Conservation (phyloP, 2,113 vertebrate genomes). For the Pangasianodon gigas region DNA sequence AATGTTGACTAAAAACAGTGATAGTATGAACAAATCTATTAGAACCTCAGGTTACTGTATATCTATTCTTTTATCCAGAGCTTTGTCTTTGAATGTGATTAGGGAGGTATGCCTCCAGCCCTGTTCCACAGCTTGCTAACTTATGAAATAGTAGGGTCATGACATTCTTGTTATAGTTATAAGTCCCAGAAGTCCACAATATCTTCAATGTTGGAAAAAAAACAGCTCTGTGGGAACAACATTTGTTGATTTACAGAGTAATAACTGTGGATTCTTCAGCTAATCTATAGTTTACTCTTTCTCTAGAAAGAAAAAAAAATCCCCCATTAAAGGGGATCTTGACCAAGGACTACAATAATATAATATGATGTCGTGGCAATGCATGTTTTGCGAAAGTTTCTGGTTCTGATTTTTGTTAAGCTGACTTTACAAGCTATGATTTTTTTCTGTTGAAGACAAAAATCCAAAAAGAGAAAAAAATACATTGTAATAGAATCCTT, state of each 20-base stretch:
- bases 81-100: background rate
- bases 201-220: background rate
- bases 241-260: slow-evolving; percentile 15
- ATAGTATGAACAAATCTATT: background rate
- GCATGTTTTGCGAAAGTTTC: background rate
- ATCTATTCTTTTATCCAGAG: background rate
- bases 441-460: background rate
- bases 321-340: background rate
- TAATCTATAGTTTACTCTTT: background rate
- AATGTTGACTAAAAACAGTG: background rate
- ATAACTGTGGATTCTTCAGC: slow-evolving; percentile 17
- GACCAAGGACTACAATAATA: background rate
- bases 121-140: background rate
- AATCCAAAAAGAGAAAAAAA: background rate
- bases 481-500: background rate
- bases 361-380: background rate
- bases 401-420: background rate
- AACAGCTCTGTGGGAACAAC: background rate
- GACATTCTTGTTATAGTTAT: background rate
- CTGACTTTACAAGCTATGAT: background rate
- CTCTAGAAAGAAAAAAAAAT: background rate
- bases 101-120: background rate
- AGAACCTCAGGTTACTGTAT: background rate
- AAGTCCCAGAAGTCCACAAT: background rate
- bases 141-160: background rate